phyloP scores from a whole-genome alignment of 2,888 invertebrate genomes.

The Lycocerus yunnanus region DNA sequence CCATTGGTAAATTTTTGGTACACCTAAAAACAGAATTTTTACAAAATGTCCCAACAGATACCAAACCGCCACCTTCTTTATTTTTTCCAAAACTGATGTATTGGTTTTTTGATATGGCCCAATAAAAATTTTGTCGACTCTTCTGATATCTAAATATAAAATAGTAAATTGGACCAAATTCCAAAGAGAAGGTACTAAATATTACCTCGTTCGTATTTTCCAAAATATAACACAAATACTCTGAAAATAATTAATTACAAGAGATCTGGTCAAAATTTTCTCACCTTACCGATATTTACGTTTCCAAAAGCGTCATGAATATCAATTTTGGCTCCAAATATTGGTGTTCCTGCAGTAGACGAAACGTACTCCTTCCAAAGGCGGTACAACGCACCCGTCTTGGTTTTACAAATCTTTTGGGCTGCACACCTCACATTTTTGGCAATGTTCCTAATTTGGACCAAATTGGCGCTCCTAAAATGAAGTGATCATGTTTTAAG shows the following conservation, averaged over 20 bases:
- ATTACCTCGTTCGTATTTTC: neutral
- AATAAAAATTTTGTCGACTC: neutral
- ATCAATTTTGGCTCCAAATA: constrained; percentile 27
- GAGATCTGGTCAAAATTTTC: neutral
- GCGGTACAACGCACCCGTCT: constrained; percentile 11
- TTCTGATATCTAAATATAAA: constrained; percentile 10
- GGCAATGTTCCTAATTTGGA: neutral
- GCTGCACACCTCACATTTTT: constrained; percentile 10
- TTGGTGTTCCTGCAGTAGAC: neutral
- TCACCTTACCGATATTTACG: constrained; percentile 16
- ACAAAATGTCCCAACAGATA: too few species aligned
- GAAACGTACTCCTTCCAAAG: constrained; percentile 19
- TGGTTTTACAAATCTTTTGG: constrained; percentile 9
- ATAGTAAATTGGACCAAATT: neutral
- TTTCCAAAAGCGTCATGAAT: constrained; percentile 31
- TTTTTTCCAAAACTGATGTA: neutral
- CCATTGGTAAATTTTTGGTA: constrained; percentile 23
- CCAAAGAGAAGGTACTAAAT: neutral
- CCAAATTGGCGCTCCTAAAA: neutral
- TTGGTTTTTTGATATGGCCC: neutral
- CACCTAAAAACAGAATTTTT: neutral
- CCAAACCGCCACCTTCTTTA: too few species aligned
- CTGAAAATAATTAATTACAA: constrained; percentile 5
- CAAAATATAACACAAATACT: constrained; percentile 10
- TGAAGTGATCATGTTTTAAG: neutral